Evolutionary conservation across 2,888 invertebrate species (phyloP).

Genomic region (Andrena trimmerana): DNA sequence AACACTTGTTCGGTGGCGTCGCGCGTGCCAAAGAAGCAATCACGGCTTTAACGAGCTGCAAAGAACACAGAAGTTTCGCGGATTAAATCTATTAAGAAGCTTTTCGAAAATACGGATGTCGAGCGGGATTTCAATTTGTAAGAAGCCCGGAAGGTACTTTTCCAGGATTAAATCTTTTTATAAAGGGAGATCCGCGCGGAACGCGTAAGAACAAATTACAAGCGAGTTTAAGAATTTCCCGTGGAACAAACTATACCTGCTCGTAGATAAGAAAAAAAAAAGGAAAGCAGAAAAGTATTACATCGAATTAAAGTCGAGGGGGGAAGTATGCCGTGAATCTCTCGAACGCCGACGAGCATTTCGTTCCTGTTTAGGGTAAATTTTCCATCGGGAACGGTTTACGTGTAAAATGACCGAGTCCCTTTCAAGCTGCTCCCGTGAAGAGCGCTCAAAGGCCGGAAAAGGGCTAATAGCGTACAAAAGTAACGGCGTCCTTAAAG

Average conservation of each 20-base stretch:
- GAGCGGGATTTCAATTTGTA: conserved; percentile 16
- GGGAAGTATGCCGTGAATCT: not conserved
- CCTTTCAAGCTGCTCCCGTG: conserved; percentile 18
- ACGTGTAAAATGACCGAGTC: conserved; percentile 5
- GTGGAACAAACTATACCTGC: not conserved
- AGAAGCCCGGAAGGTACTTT: not conserved
- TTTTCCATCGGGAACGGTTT: conserved; percentile 2
- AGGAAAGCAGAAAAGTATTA: not conserved
- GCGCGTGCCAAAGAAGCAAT: not conserved
- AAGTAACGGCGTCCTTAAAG: conserved; percentile 45
- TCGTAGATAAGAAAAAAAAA: not conserved
- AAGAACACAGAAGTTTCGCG: not conserved
- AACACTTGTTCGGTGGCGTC: no score
- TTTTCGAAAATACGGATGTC: conserved; percentile 6
- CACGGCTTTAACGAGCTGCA: not conserved
- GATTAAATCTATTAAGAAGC: conserved; percentile 10
- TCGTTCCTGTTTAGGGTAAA: conserved; percentile 8
- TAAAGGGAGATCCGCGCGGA: not conserved
- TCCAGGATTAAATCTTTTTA: conserved; percentile 17
- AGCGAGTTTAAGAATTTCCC: not conserved
- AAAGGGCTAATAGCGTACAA: conserved; percentile 39
- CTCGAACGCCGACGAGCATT: not conserved
- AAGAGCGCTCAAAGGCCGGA: conserved; percentile 21
- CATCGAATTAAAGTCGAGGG: not conserved
- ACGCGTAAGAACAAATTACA: conserved; percentile 9